phyloP scores from a whole-genome alignment of 2,797 vertebrate genomes.

The Hapalemur alaotrensis region DNA sequence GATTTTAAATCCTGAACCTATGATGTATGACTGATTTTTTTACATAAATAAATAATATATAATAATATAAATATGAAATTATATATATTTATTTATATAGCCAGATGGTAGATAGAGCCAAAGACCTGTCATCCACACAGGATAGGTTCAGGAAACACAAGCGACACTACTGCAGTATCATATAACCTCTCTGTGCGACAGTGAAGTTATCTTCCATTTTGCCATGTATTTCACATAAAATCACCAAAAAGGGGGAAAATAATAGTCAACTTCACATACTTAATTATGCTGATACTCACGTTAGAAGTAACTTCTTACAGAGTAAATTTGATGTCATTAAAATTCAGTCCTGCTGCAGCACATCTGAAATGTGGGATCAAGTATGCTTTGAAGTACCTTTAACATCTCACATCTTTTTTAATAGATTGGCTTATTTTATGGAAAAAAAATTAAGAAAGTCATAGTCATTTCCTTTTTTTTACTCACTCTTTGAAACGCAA shows the following conservation, averaged over 20 bases:
- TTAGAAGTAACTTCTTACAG: neutral
- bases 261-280: neutral
- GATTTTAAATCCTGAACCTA: slow-evolving; percentile 14
- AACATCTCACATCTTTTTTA: neutral
- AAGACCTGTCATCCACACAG: neutral
- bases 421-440: neutral
- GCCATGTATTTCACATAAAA: neutral
- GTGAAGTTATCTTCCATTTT: neutral
- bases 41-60: neutral
- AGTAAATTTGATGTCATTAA: neutral
- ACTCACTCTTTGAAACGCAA: neutral
- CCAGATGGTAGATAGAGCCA: neutral
- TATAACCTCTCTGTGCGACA: neutral
- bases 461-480: neutral
- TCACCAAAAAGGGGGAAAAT: neutral
- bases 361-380: neutral
- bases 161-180: neutral
- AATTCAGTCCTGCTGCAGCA: neutral
- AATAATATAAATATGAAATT: neutral
- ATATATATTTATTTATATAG: neutral
- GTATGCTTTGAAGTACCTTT: neutral
- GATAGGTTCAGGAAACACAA: neutral
- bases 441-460: neutral
- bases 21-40: neutral
- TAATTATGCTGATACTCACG: neutral